phyloP scores from a whole-genome alignment of 1,140 invertebrate species.

The Sitodiplosis mosellana region DNA sequence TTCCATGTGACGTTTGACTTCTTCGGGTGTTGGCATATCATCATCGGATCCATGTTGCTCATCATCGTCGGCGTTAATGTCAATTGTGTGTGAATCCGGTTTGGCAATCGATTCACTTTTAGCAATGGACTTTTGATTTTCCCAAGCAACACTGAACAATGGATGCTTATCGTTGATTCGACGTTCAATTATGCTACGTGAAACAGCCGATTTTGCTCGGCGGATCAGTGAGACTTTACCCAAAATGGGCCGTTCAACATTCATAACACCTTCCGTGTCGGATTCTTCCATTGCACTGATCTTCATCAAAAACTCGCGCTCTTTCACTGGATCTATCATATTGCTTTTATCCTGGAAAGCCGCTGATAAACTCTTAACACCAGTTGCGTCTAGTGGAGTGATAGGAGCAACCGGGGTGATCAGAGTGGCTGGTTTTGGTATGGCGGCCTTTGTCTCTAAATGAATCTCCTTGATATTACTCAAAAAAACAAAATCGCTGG shows the following conservation, averaged over 20 bases:
- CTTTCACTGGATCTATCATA: constrained; percentile 24
- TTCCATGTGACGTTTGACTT: constrained; percentile 23
- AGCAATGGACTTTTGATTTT: constrained; percentile 11
- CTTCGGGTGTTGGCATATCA: constrained; percentile 17
- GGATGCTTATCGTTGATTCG: constrained; percentile 16
- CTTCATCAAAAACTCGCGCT: constrained; percentile 28
- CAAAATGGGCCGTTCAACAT: constrained; percentile 28
- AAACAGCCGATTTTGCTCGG: constrained; percentile 35
- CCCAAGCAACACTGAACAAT: constrained; percentile 4
- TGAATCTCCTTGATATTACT: constrained; percentile 16
- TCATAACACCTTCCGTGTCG: constrained; percentile 37
- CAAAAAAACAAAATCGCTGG: constrained; percentile 27
- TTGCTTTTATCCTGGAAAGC: constrained; percentile 24
- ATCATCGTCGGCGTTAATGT: constrained; percentile 17
- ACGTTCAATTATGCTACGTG: constrained; percentile 23
- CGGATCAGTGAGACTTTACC: constrained; percentile 36
- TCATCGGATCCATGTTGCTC: constrained; percentile 8
- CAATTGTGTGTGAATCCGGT: background rate
- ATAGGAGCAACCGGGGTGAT: background rate
- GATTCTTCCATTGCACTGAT: constrained; percentile 32
- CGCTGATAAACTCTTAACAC: constrained; percentile 12
- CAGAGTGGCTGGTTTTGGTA: background rate
- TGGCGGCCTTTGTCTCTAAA: constrained; percentile 1
- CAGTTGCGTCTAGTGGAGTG: constrained; percentile 6
- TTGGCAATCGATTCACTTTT: background rate